Percentiles rank a stretch among this genome's conserved stretches.
phyloP scores from a whole-genome alignment of 2,113 vertebrate species.

The Lanius collurio region DNA sequence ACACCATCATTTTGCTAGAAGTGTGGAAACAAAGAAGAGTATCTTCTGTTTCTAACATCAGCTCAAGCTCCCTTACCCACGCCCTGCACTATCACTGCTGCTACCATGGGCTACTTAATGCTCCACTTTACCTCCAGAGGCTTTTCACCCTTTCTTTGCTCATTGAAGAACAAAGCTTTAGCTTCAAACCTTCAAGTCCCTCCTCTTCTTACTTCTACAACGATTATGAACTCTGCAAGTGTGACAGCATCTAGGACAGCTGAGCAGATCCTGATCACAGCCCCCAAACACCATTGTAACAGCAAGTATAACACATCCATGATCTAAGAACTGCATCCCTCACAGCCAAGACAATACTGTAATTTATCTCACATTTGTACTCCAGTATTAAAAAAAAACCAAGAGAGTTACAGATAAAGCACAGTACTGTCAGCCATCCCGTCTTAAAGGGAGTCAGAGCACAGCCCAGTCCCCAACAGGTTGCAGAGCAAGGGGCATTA shows the following conservation, averaged over 20 bases:
- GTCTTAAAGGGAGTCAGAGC: background rate
- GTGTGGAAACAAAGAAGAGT: background rate
- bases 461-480: background rate
- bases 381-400: background rate
- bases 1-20: background rate
- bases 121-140: background rate
- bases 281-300: background rate
- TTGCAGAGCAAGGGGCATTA: background rate
- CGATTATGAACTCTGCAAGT: background rate
- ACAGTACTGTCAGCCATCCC: background rate
- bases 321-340: background rate
- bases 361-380: background rate
- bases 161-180: background rate
- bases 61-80: background rate
- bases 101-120: background rate
- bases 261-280: background rate
- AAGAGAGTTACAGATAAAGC: background rate
- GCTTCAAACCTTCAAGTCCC: background rate
- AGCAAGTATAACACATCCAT: background rate
- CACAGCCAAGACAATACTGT: background rate
- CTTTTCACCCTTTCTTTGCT: background rate
- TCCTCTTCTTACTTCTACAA: background rate
- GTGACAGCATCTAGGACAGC: background rate
- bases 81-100: background rate
- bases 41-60: background rate